These are phyloP conservation scores for Thamnophis elegans DNA, from an alignment of 2,797 vertebrate genomes.

Conservation along the genomic window DNA sequence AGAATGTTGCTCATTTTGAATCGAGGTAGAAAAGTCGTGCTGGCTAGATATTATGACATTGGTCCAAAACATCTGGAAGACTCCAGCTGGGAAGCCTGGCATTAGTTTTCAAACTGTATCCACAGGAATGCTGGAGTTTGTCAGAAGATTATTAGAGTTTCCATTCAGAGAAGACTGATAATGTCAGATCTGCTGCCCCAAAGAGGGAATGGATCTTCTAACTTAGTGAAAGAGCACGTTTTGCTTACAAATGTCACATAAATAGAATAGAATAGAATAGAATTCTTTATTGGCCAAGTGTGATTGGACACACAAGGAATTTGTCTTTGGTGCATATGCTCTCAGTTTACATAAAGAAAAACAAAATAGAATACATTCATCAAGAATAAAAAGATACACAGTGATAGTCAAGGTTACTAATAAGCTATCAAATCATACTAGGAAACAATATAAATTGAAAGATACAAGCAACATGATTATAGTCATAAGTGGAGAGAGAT, in stretches of 20 bases:
- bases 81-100: background rate
- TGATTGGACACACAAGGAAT: no score
- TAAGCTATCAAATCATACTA: no score
- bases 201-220: background rate
- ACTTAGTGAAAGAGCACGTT: background rate
- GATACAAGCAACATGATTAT: no score
- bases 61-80: background rate
- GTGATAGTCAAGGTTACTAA: no score
- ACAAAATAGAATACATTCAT: no score
- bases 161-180: background rate
- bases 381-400: no score
- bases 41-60: background rate
- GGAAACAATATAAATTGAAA: no score
- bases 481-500: no score
- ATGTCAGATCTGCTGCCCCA: background rate
- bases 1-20: background rate
- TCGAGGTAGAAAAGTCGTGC: background rate
- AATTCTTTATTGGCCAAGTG: no score
- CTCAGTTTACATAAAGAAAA: no score
- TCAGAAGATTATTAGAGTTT: background rate
- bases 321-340: no score
- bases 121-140: background rate
- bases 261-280: background rate
- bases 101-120: background rate
- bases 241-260: background rate